phyloP scores from a whole-genome alignment of 2,113 vertebrate genomes.

The Herpailurus yagouaroundi region DNA sequence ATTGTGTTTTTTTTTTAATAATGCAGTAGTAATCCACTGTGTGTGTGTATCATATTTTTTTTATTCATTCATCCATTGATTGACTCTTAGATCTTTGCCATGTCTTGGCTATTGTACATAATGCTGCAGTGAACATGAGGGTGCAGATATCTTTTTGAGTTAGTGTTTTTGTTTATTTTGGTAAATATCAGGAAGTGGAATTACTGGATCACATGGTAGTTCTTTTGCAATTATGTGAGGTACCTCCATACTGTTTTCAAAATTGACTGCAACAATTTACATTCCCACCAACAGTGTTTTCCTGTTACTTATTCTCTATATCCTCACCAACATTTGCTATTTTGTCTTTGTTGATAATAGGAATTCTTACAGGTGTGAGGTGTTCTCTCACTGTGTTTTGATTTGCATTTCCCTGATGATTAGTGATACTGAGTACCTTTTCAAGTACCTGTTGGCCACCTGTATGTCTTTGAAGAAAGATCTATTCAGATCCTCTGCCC shows the following conservation, averaged over 20 bases:
- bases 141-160: neutral
- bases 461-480: neutral
- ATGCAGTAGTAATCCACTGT: neutral
- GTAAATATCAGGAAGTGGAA: neutral
- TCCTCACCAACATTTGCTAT: neutral
- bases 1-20: neutral
- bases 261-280: neutral
- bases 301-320: neutral
- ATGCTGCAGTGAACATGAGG: neutral
- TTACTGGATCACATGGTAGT: neutral
- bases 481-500: neutral
- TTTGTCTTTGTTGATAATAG: neutral
- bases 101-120: neutral
- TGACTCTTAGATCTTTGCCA: neutral
- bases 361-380: neutral
- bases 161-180: neutral
- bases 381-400: neutral
- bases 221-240: neutral
- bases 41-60: neutral
- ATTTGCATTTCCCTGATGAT: neutral
- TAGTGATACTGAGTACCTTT: neutral
- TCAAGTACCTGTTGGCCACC: neutral
- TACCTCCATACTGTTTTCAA: neutral
- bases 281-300: neutral
- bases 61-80: neutral